Conservation (phyloP, 2,888 invertebrate species). For the Mimachlamys varia region DNA sequence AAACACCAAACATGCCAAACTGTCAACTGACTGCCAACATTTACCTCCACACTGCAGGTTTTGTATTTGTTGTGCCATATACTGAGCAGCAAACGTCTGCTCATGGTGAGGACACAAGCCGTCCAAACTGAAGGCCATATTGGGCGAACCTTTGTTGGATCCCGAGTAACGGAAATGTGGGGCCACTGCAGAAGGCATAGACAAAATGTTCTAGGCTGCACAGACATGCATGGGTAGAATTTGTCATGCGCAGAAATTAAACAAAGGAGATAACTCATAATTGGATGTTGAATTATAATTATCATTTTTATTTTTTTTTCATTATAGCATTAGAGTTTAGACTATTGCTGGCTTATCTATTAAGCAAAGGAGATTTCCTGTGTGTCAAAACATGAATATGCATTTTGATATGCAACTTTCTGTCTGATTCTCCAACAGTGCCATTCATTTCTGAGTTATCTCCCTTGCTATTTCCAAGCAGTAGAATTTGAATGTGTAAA, state of each 20-base stretch:
- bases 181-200: conserved; percentile 62
- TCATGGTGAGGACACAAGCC: conserved; percentile 77
- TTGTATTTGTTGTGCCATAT: conserved; percentile 69
- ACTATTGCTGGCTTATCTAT: not conserved
- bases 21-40: conserved; percentile 14
- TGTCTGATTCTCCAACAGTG: not conserved
- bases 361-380: not conserved
- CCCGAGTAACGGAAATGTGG: conserved; percentile 79
- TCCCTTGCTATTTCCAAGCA: conserved; percentile 31
- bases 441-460: not conserved
- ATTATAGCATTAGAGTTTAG: too few species aligned
- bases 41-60: conserved; percentile 69
- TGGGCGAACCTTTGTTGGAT: conserved; percentile 59
- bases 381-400: not conserved
- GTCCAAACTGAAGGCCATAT: conserved; percentile 67
- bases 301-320: too few species aligned
- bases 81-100: conserved; percentile 76
- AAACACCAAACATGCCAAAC: conserved; percentile 24
- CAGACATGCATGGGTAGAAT: conserved; percentile 28
- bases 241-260: conserved; percentile 3
- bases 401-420: not conserved
- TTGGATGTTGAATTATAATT: not conserved
- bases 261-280: not conserved
- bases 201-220: not conserved
- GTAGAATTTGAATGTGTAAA: not conserved